Evolutionary conservation across 2,113 vertebrate genomes (phyloP), one percentile per base, ranked within the genome.

Genomic region (Aphyosemion australe): DNA sequence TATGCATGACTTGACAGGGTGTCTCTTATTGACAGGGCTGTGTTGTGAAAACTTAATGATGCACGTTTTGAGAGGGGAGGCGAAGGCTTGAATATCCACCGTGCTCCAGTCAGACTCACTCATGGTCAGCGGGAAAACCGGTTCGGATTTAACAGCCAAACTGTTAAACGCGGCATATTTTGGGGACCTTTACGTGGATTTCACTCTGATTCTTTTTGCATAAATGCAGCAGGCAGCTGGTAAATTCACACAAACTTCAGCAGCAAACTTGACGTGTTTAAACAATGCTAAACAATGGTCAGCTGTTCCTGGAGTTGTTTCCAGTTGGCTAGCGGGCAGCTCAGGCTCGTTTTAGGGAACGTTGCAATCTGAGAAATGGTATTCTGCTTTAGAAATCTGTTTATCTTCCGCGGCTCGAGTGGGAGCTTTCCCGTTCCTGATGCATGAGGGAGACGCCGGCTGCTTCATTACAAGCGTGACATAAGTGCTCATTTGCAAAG

Each of bases 31-130:
- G 63, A 52, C 61, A 42, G 14, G 41, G 15, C 37, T 55, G 34
- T 37, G 57, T 39, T 46, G 32, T 63, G 46, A 59, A n/a, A 82
- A 59, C 60, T 47, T 72, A 72, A 75, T 55, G 67, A 67, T 80
- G 57, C 58, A 63, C 48, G 34, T 65, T 46, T 16, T 1, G 26
- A 57, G 52, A 59, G 41, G 26, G 46, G 80, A 47, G 37, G 26
- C 26, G 42, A 72, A 26, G 39, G 18, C 48, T 50, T 56, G 20
- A 76, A 65, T 80, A 65, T 80, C 57, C 39, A 76, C 74, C 57
- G 60, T 52, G 1, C 46, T 48, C 12, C 41, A 56, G 76, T 47
- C 31, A 81, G 68, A 49, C 20, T n/a, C 46, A 15, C 52, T 47
- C 12, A 9, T 20, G 16, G 59, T 74, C 45, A 51, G 68, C 53